These are phyloP conservation scores for Pseudocheirus occidentalis DNA, from an alignment of 2,797 vertebrate genomes.

Conservation along the genomic window DNA sequence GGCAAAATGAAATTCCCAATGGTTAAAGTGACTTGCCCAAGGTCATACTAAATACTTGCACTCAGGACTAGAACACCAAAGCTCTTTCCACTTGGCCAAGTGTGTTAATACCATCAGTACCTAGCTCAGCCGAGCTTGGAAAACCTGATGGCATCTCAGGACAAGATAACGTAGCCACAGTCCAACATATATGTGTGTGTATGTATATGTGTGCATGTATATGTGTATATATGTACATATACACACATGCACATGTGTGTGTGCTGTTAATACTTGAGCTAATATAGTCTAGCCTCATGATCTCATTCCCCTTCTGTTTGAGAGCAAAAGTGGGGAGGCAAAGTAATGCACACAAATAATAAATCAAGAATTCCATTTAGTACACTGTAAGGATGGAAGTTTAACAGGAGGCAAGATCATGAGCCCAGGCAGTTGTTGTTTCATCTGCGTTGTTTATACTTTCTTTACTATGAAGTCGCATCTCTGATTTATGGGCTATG, in stretches of 20 bases:
- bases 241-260: too few species aligned
- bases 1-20: neutral
- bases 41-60: neutral
- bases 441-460: constrained; percentile 17
- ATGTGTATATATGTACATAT: too few species aligned
- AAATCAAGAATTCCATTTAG: constrained; percentile 13
- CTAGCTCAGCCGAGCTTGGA: neutral
- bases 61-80: neutral
- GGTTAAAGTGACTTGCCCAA: neutral
- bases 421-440: constrained; percentile 28
- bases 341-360: neutral
- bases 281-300: neutral
- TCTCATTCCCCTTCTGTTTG: neutral
- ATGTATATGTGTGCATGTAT: too few species aligned
- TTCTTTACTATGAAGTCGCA: constrained; percentile 1
- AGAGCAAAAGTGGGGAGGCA: neutral
- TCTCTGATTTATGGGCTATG: neutral
- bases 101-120: neutral
- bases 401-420: constrained; percentile 21
- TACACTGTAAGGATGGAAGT: constrained; percentile 11
- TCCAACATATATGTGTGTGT: neutral
- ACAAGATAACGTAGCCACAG: constrained; percentile 6
- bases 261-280: neutral
- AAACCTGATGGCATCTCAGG: constrained; percentile 2
- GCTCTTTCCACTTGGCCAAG: neutral